A percentile compares a stretch with the other conserved stretches of the same genome.
Conservation (phyloP, 2,797 vertebrate genomes). For the Lycodopsis pacificus region DNA sequence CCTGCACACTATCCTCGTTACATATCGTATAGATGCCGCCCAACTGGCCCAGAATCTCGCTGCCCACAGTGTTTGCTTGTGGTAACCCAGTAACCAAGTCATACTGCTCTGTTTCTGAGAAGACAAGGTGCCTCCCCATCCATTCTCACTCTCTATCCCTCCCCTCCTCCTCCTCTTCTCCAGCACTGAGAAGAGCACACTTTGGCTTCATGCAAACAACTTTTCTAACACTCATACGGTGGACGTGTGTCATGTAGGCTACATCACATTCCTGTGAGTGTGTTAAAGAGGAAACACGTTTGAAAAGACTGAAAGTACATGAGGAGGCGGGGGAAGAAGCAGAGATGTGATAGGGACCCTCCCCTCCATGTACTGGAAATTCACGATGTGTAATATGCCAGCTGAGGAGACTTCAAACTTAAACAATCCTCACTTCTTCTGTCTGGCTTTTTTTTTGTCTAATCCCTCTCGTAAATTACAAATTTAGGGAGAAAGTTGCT, state of each 20-base stretch:
- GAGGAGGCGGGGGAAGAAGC: slow-evolving; percentile 77
- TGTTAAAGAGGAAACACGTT: slow-evolving; percentile 34
- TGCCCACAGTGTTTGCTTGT: slow-evolving; percentile 41
- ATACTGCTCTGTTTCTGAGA: slow-evolving; percentile 63
- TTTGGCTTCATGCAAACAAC: neutral
- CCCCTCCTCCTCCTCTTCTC: neutral
- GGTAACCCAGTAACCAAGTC: slow-evolving; percentile 59
- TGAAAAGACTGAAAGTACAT: slow-evolving; percentile 57
- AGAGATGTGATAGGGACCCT: slow-evolving; percentile 46
- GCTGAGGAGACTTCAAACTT: slow-evolving; percentile 29
- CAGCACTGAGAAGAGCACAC: neutral
- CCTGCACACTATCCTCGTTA: slow-evolving; percentile 34
- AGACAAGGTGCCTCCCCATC: slow-evolving; percentile 68
- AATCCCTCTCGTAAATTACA: neutral
- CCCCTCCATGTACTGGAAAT: slow-evolving; percentile 74
- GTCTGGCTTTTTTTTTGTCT: slow-evolving; percentile 18
- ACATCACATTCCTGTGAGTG: slow-evolving; percentile 35
- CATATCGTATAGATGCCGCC: slow-evolving; percentile 14
- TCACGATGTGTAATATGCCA: slow-evolving; percentile 51
- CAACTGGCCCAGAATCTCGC: slow-evolving; percentile 30
- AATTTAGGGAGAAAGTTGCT: slow-evolving; percentile 21
- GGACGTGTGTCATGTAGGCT: neutral
- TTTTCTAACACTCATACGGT: slow-evolving; percentile 6
- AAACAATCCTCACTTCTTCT: slow-evolving; percentile 10
- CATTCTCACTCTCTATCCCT: slow-evolving; percentile 20